Evolutionary conservation across 2,888 invertebrate species (phyloP).

Genomic region (Calliopum simillimum): DNA sequence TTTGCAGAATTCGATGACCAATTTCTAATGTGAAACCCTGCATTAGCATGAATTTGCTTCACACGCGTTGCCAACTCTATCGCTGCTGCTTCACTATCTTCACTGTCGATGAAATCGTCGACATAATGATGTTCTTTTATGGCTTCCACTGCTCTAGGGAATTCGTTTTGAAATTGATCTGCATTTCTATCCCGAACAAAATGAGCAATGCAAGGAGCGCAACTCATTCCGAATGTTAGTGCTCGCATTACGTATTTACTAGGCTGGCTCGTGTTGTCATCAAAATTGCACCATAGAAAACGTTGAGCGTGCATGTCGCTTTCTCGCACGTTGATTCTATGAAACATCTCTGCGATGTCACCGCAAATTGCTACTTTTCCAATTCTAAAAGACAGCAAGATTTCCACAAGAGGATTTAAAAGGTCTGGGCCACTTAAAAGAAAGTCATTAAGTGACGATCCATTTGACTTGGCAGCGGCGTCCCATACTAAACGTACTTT

Average conservation of each 20-base stretch:
- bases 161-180: background rate
- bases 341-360: constrained; percentile 45
- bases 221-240: constrained; percentile 35
- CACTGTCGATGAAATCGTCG: constrained; percentile 32
- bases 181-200: too few species aligned
- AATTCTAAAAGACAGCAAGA: constrained; percentile 47
- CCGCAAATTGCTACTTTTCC: constrained; percentile 41
- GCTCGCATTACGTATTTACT: constrained; percentile 36
- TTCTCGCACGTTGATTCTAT: constrained; percentile 35
- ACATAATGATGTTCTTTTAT: constrained; percentile 29
- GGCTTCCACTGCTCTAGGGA: constrained; percentile 24
- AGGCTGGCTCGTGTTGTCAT: constrained; percentile 19
- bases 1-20: constrained; percentile 25
- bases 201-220: constrained; percentile 40
- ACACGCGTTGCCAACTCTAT: constrained; percentile 4
- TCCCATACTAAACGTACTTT: constrained; percentile 55
- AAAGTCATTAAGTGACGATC: constrained; percentile 51
- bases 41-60: constrained; percentile 18
- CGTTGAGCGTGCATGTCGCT: constrained; percentile 40
- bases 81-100: too few species aligned
- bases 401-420: constrained; percentile 33
- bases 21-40: constrained; percentile 24
- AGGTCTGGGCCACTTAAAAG: constrained; percentile 37
- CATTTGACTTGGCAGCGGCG: constrained; percentile 52
- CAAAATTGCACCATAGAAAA: constrained; percentile 39